These are phyloP conservation scores for Drosophila mayaguana DNA, from an alignment of 2,888 invertebrate species.

Conservation along the genomic window DNA sequence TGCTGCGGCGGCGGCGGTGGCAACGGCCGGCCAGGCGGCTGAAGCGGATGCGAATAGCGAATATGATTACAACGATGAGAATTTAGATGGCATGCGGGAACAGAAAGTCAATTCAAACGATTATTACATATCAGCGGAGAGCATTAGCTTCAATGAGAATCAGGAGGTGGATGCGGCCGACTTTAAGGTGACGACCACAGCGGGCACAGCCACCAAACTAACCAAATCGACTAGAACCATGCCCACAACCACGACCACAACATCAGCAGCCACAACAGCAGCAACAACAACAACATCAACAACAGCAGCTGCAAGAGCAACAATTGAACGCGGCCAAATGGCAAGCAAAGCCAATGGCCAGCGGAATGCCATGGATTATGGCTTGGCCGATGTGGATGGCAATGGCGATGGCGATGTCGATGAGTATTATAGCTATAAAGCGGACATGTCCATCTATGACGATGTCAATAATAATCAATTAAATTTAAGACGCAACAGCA, in stretches of 20 bases:
- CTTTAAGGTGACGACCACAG: slow-evolving; percentile 62
- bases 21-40: slow-evolving; percentile 7
- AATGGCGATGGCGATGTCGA: slow-evolving; percentile 78
- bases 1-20: slow-evolving; percentile 23
- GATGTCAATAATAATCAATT: slow-evolving; percentile 85
- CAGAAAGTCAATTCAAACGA: slow-evolving; percentile 82
- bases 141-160: slow-evolving; percentile 75
- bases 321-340: slow-evolving; percentile 7
- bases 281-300: background rate
- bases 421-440: slow-evolving; percentile 80
- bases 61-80: slow-evolving; percentile 66
- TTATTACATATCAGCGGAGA: slow-evolving; percentile 85
- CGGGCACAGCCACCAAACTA: slow-evolving; percentile 26
- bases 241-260: slow-evolving; percentile 5
- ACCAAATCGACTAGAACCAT: slow-evolving; percentile 26
- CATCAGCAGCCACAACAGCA: background rate
- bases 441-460: slow-evolving; percentile 84
- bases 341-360: slow-evolving; percentile 25
- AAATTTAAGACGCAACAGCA: slow-evolving; percentile 80
- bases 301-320: background rate
- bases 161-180: slow-evolving; percentile 69
- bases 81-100: slow-evolving; percentile 45
- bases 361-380: slow-evolving; percentile 41
- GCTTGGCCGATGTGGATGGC: slow-evolving; percentile 36
- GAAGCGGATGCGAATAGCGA: slow-evolving; percentile 42